phyloP scores from a whole-genome alignment of 2,888 invertebrate genomes.

The Choreutis nemorana region DNA sequence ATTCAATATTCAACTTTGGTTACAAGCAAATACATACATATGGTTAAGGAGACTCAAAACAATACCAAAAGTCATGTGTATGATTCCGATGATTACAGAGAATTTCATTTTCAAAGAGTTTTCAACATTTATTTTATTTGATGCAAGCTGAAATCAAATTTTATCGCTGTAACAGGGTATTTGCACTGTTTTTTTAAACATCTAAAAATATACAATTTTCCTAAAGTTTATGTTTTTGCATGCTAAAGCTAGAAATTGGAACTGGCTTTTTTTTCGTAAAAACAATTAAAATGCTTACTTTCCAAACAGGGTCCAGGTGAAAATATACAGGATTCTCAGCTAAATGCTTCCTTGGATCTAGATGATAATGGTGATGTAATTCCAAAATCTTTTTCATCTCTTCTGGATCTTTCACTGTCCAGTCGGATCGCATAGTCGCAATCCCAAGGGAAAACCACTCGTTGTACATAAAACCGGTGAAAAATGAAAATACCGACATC shows the following conservation, averaged over 20 bases:
- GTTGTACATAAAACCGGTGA: constrained; percentile 96
- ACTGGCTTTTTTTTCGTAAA: background rate
- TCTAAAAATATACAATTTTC: too few relatives aligned
- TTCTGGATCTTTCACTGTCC: too few relatives aligned
- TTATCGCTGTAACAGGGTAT: too few relatives aligned
- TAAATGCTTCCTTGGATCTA: too few relatives aligned
- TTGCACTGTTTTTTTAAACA: too few relatives aligned
- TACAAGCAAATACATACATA: constrained; percentile 54
- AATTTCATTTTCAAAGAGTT: constrained; percentile 96
- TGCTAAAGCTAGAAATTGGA: too few relatives aligned
- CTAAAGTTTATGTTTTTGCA: too few relatives aligned
- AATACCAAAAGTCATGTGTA: constrained; percentile 95
- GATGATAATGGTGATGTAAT: too few relatives aligned
- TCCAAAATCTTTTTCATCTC: too few relatives aligned
- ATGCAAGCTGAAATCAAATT: constrained; percentile 41
- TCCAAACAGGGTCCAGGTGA: constrained; percentile 84
- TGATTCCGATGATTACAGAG: constrained; percentile 89
- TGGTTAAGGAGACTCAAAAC: constrained; percentile 75
- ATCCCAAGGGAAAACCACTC: constrained; percentile 94
- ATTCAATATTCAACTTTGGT: too few relatives aligned
- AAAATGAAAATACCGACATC: constrained; percentile 95
- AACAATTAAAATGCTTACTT: constrained; percentile 27
- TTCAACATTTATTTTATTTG: constrained; percentile 87
- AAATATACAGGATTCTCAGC: constrained; percentile 75
- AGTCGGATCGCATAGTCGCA: too few relatives aligned